Percentiles rank a stretch among this genome's conserved stretches.
These are phyloP conservation scores for Alcis repandata DNA, from an alignment of 2,888 invertebrate species.

Conservation along the genomic window DNA sequence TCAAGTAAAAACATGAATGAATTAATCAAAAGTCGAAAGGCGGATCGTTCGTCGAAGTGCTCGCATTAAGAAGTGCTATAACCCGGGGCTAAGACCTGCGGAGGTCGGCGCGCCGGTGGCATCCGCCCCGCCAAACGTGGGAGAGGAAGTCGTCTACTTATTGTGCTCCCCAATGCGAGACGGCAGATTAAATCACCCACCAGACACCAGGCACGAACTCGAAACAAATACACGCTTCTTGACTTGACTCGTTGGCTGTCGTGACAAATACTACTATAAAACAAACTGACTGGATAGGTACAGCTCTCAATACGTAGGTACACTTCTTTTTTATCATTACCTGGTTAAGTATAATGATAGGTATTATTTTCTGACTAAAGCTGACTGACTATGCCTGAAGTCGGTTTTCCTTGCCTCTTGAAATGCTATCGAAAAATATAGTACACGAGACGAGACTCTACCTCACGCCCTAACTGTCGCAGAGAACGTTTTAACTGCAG, in stretches of 20 bases:
- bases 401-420: too few relatives aligned
- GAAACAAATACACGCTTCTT: slow-evolving; percentile 8
- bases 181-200: slow-evolving; percentile 67
- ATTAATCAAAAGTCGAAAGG: slow-evolving; percentile 15
- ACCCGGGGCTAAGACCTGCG: slow-evolving; percentile 64
- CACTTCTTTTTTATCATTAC: too few relatives aligned
- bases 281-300: too few relatives aligned
- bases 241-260: neutral
- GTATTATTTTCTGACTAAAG: too few relatives aligned
- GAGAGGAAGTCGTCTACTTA: slow-evolving; percentile 85
- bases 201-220: slow-evolving; percentile 48
- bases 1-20: slow-evolving; percentile 10
- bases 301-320: too few relatives aligned
- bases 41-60: slow-evolving; percentile 8
- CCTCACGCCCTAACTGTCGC: too few relatives aligned
- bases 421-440: too few relatives aligned
- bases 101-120: slow-evolving; percentile 72
- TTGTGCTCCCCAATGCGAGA: slow-evolving; percentile 85
- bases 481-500: too few relatives aligned
- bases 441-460: too few relatives aligned
- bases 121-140: slow-evolving; percentile 82
- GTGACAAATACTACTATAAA: neutral
- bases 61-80: slow-evolving; percentile 27
- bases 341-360: too few relatives aligned
- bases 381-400: too few relatives aligned